Evolutionary conservation across 2,888 invertebrate genomes (phyloP).

Genomic region (Cinara cedri): DNA sequence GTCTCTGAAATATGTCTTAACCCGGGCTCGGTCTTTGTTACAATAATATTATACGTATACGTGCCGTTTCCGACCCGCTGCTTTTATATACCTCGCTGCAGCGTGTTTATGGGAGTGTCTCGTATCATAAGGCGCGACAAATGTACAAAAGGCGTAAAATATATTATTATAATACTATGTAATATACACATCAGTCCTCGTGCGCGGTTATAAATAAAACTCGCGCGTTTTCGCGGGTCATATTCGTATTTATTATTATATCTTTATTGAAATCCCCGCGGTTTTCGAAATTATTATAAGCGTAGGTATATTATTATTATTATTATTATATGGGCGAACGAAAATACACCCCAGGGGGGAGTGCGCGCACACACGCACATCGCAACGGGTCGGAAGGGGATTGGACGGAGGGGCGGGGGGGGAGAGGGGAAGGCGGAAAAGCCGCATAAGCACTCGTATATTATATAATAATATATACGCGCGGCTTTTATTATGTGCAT

Average conservation of each 20-base stretch:
- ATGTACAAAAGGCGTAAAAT: too few species aligned
- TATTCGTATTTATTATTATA: too few species aligned
- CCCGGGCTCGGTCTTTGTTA: too few species aligned
- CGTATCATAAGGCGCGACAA: too few species aligned
- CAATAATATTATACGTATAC: too few species aligned
- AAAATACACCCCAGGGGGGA: constrained; percentile 2
- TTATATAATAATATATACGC: constrained; percentile 4
- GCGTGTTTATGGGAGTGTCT: too few species aligned
- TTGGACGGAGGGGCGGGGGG: neutral
- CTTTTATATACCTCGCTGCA: too few species aligned
- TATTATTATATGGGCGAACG: neutral
- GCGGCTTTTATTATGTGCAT: constrained; percentile 53
- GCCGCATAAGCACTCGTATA: constrained; percentile 31
- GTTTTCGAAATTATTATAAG: constrained; percentile 17
- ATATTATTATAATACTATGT: too few species aligned
- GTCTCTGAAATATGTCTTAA: too few species aligned
- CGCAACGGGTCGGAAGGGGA: neutral
- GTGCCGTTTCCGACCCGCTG: too few species aligned
- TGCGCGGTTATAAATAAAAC: too few species aligned
- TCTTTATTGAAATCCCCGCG: constrained; percentile 29
- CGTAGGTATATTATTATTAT: neutral
- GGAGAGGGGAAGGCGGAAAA: neutral
- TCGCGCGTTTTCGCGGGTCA: constrained; percentile 2
- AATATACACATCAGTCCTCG: neutral
- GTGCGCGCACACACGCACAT: too few species aligned